phyloP scores from a whole-genome alignment of 2,888 invertebrate species.

The Actias luna region DNA sequence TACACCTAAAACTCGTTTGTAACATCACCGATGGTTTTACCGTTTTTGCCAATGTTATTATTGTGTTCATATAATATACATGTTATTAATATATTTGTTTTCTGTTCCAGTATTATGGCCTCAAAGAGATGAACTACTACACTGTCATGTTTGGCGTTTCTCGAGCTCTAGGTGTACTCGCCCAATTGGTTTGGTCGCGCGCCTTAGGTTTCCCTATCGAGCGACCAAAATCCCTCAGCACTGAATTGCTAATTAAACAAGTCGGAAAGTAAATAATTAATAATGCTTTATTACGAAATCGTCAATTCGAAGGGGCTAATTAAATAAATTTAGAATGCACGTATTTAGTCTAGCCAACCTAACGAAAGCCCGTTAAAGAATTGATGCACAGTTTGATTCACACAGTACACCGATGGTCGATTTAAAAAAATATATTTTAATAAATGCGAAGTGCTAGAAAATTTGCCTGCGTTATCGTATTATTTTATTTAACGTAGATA shows the following conservation, averaged over 20 bases:
- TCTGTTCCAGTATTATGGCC: conserved; percentile 89
- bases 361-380: conserved; percentile 27
- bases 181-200: conserved; percentile 93
- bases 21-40: not conserved
- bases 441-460: not conserved
- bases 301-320: conserved; percentile 11
- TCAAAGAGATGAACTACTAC: conserved; percentile 96
- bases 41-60: not conserved
- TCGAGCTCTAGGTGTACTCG: conserved; percentile 91
- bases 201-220: conserved; percentile 93
- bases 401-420: conserved; percentile 50
- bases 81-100: not conserved
- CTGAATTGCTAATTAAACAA: conserved; percentile 77
- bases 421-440: conserved; percentile 25
- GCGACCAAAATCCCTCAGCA: conserved; percentile 93
- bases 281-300: not conserved
- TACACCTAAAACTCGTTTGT: too few species aligned
- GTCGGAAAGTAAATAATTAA: conserved; percentile 58
- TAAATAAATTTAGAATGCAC: conserved; percentile 9
- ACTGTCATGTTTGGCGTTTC: conserved; percentile 96
- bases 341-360: conserved; percentile 9
- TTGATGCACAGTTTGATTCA: conserved; percentile 45
- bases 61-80: too few species aligned
- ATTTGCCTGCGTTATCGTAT: not conserved
- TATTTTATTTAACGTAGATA: conserved; percentile 6